Evolutionary conservation across 1,140 invertebrate genomes (phyloP), one percentile per base, ranked within the genome.

Genomic region (Gonatopus flavifemur): DNA sequence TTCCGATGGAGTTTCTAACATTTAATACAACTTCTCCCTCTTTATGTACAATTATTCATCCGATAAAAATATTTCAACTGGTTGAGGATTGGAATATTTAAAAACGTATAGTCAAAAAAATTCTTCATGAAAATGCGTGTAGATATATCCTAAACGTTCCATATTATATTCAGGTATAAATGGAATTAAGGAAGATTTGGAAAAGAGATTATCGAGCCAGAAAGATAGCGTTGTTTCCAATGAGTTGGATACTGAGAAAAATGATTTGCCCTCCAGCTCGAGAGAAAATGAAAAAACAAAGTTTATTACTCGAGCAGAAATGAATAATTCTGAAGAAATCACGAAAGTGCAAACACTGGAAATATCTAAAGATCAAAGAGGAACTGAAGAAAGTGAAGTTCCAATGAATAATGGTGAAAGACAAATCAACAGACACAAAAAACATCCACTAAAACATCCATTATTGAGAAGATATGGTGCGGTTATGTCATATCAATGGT

Each of bases 401-500:
- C n/a, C n/a, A n/a, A n/a, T n/a, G n/a, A n/a, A n/a, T n/a, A n/a
- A n/a, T n/a, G n/a, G n/a, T n/a, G n/a, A n/a, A n/a, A n/a, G n/a
- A n/a, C n/a, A 49, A 35, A 45, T 0, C 19, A 44, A 2, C n/a
- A n/a, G n/a, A n/a, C 8, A 44, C 13, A 36, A 41, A 5, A 37
- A 41, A 12, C 12, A 37, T 24, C 10, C 44, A 13, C 39, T 57
- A 4, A 22, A 49, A 22, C 55, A 55, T 12, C 24, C 4, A 6
- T 28, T 25, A 9, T 22, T 62, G 13, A 57, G 41, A 12, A 66
- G 55, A 43, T 58, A 64, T 13, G 25, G 49, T 4, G 15, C 36
- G 10, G 28, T 52, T 18, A 59, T 64, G 38, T 15, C 52, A 39
- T 53, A 21, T 43, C 63, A 66, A 55, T 67, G 65, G 63, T 67